Percentiles rank a stretch among this genome's conserved stretches.
These are phyloP conservation scores for Notiomystis cincta DNA, from an alignment of 2,113 vertebrate genomes.

Conservation along the genomic window DNA sequence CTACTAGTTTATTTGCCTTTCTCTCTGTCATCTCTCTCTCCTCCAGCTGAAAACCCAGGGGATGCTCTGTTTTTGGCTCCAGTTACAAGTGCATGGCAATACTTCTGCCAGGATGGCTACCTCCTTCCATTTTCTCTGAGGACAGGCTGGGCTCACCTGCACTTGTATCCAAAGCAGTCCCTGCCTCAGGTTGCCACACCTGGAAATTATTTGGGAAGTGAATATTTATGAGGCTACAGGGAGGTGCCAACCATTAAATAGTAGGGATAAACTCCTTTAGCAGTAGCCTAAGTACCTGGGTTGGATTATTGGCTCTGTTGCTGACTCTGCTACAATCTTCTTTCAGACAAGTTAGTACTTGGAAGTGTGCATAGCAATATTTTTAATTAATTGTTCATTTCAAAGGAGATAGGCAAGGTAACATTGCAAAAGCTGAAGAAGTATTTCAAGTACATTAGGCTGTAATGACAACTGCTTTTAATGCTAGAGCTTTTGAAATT, in stretches of 20 bases:
- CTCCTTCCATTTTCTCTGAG: not conserved
- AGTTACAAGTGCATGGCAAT: not conserved
- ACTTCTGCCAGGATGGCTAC: not conserved
- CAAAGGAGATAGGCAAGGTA: not conserved
- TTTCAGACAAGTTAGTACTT: not conserved
- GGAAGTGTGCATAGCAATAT: not conserved
- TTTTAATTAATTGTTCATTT: not conserved
- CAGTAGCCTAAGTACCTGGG: accelerated
- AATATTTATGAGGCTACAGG: not conserved
- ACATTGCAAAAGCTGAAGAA: not conserved
- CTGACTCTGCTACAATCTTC: not conserved
- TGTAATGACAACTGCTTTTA: not conserved
- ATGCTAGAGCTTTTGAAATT: not conserved
- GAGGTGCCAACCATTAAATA: not conserved
- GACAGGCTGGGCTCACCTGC: not conserved
- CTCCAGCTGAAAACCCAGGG: not conserved
- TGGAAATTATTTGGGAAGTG: not conserved
- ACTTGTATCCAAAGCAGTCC: not conserved
- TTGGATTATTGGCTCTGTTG: not conserved
- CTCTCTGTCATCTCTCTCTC: not conserved
- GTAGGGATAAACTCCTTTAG: not conserved
- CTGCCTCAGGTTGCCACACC: not conserved
- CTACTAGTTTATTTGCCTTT: not conserved
- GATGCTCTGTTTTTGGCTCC: not conserved
- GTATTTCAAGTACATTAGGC: not conserved